Evolutionary conservation across 2,888 invertebrate genomes (phyloP).

Genomic region (Cerceris ruficornis): DNA sequence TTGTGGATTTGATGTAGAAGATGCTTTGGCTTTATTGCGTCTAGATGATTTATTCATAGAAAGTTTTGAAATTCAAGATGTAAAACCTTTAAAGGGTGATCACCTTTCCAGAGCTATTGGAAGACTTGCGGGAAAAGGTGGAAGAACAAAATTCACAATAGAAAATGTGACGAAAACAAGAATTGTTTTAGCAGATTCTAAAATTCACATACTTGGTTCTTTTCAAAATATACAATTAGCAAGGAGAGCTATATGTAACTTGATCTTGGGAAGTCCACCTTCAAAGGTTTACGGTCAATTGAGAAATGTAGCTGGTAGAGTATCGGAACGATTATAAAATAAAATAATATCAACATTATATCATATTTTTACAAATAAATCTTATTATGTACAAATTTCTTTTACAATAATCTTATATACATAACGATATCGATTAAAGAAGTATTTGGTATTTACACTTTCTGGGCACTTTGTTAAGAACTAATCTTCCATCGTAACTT

Average conservation of each 20-base stretch:
- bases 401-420: slow-evolving; percentile 8
- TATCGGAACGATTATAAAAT: slow-evolving; percentile 91
- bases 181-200: slow-evolving; percentile 97
- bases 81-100: slow-evolving; percentile 95
- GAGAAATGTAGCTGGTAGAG: slow-evolving; percentile 91
- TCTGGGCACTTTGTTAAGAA: slow-evolving; percentile 96
- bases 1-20: slow-evolving; percentile 98
- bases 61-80: slow-evolving; percentile 98
- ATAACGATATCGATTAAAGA: slow-evolving; percentile 82
- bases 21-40: slow-evolving; percentile 95
- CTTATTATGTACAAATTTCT: slow-evolving; percentile 40
- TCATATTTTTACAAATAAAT: slow-evolving; percentile 9
- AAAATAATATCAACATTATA: slow-evolving; percentile 32
- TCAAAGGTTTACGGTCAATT: slow-evolving; percentile 99
- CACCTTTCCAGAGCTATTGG: slow-evolving; percentile 98
- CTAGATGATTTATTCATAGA: slow-evolving; percentile 98
- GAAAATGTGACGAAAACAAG: slow-evolving; percentile 99
- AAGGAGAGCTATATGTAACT: slow-evolving; percentile 95
- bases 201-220: slow-evolving; percentile 98
- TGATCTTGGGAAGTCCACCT: slow-evolving; percentile 98
- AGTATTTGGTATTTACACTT: slow-evolving; percentile 97
- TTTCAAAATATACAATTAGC: slow-evolving; percentile 98
- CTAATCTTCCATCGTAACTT: slow-evolving; percentile 97
- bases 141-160: slow-evolving; percentile 98
- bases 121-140: slow-evolving; percentile 98